phyloP scores from a whole-genome alignment of 2,113 vertebrate species.

The Tragulus kanchil region DNA sequence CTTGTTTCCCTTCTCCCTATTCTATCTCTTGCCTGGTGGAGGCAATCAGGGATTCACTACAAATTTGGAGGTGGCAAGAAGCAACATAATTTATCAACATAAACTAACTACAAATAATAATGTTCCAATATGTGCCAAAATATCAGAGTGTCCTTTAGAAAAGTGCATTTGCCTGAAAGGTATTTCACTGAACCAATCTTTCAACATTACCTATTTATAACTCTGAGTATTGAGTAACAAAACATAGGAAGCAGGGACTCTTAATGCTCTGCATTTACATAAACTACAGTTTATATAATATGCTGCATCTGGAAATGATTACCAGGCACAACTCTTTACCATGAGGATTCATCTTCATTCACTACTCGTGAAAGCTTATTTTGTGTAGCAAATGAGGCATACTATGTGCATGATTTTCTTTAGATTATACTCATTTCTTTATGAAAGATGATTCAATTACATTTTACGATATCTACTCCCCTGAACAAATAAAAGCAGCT shows the following conservation, averaged over 20 bases:
- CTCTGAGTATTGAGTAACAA: background rate
- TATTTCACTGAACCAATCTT: background rate
- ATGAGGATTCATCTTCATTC: background rate
- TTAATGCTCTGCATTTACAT: background rate
- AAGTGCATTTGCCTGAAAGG: background rate
- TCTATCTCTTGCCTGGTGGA: background rate
- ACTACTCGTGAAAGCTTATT: background rate
- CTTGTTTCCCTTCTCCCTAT: background rate
- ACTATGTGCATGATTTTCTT: conserved; percentile 32
- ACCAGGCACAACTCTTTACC: background rate
- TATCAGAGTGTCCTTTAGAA: background rate
- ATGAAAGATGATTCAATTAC: conserved; percentile 47
- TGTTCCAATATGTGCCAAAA: background rate
- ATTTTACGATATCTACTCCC: background rate
- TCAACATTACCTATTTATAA: conserved; percentile 35
- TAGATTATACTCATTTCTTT: conserved; percentile 45
- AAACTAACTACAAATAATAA: background rate
- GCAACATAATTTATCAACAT: background rate
- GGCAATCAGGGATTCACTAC: background rate
- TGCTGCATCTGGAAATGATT: background rate
- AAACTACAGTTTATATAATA: background rate
- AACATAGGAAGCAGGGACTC: background rate
- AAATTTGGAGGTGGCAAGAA: background rate
- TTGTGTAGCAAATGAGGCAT: background rate
- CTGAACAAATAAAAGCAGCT: conserved; percentile 5